phyloP scores from a whole-genome alignment of 2,888 invertebrate genomes.

The Palloptera scutellata region DNA sequence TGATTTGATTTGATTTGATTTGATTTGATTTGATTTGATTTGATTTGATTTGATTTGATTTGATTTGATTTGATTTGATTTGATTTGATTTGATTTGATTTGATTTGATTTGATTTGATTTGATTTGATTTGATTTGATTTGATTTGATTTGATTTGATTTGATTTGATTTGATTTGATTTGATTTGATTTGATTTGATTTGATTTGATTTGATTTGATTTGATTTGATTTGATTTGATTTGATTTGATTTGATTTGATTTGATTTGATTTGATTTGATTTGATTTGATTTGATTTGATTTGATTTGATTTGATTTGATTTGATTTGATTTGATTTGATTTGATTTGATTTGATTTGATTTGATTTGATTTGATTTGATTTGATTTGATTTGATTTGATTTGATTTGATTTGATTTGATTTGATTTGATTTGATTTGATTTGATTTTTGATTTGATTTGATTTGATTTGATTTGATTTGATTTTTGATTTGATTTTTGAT shows the following conservation, averaged over 20 bases:
- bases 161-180: constrained; percentile 8
- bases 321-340: background rate
- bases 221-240: constrained; percentile 10
- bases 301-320: background rate
- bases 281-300: constrained; percentile 8
- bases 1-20: background rate
- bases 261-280: background rate
- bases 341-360: background rate
- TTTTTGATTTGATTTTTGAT: no score
- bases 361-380: background rate
- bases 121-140: background rate
- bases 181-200: constrained; percentile 5
- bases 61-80: background rate
- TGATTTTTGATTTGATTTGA: no score
- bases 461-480: no score
- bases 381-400: background rate
- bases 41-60: background rate
- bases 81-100: background rate
- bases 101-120: background rate
- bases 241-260: constrained; percentile 11
- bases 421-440: no score
- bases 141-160: background rate
- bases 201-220: constrained; percentile 3
- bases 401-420: constrained; percentile 1
- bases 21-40: background rate